These are phyloP conservation scores for Prenolepis imparis DNA, from an alignment of 2,888 invertebrate species.

Conservation along the genomic window DNA sequence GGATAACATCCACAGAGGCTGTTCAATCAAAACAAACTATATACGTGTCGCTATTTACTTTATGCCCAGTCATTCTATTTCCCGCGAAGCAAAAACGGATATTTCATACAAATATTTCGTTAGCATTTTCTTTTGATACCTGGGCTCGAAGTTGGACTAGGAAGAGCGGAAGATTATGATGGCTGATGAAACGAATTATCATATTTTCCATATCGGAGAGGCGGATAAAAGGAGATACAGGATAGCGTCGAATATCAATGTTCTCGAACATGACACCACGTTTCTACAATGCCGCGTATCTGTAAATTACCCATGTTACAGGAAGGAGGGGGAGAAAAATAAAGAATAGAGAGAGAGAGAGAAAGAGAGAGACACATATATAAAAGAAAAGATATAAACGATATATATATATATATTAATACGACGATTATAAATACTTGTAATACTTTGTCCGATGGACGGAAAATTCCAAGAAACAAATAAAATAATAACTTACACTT, in stretches of 20 bases:
- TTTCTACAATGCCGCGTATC: neutral
- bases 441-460: neutral
- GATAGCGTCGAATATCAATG: neutral
- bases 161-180: neutral
- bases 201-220: neutral
- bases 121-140: neutral
- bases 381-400: neutral
- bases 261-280: neutral
- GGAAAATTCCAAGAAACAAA: neutral
- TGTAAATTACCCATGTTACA: neutral
- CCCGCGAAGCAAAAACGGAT: neutral
- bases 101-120: neutral
- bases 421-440: neutral
- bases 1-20: slow-evolving; percentile 1
- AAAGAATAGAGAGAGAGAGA: neutral
- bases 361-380: neutral
- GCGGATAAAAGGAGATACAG: neutral
- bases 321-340: neutral
- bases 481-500: slow-evolving; percentile 90
- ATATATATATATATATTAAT: neutral
- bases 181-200: neutral
- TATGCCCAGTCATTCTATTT: neutral
- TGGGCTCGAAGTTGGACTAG: neutral
- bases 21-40: slow-evolving; percentile 35
- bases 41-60: neutral